Conservation (phyloP, 2,888 invertebrate genomes). For the Parnassius smintheus region DNA sequence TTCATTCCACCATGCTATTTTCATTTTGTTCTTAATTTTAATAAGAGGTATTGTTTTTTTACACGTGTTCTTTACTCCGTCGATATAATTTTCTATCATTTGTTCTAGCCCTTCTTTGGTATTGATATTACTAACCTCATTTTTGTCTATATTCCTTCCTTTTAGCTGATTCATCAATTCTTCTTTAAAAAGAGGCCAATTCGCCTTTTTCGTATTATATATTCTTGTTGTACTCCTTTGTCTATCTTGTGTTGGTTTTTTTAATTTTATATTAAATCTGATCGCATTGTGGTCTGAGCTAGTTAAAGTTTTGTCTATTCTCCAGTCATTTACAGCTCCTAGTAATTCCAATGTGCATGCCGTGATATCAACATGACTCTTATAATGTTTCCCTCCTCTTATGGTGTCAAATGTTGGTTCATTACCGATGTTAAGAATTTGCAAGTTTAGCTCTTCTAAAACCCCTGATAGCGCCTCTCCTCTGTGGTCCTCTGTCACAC, state of each 20-base stretch:
- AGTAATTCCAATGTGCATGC: not conserved
- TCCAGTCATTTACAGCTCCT: not conserved
- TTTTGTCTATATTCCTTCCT: not conserved
- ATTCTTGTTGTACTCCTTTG: slow-evolving; percentile 11
- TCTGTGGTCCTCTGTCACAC: not conserved
- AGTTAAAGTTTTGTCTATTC: not conserved
- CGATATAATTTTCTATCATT: no score
- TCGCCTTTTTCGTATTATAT: slow-evolving; percentile 7
- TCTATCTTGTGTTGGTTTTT: slow-evolving; percentile 1
- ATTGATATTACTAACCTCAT: no score
- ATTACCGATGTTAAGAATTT: not conserved
- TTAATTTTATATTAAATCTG: not conserved
- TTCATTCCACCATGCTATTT: no score
- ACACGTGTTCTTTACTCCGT: no score
- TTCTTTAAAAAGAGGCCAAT: no score
- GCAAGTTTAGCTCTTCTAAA: not conserved
- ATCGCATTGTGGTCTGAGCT: not conserved
- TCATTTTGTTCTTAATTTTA: no score
- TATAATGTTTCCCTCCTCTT: not conserved
- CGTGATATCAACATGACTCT: not conserved
- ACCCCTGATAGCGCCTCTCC: not conserved
- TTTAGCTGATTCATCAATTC: no score
- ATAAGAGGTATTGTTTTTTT: no score
- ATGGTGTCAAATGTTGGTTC: not conserved
- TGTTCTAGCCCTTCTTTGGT: no score